Evolutionary conservation across 2,797 vertebrate species (phyloP), one percentile per base, ranked within the genome.

Genomic region (Rhinoraja longicauda): DNA sequence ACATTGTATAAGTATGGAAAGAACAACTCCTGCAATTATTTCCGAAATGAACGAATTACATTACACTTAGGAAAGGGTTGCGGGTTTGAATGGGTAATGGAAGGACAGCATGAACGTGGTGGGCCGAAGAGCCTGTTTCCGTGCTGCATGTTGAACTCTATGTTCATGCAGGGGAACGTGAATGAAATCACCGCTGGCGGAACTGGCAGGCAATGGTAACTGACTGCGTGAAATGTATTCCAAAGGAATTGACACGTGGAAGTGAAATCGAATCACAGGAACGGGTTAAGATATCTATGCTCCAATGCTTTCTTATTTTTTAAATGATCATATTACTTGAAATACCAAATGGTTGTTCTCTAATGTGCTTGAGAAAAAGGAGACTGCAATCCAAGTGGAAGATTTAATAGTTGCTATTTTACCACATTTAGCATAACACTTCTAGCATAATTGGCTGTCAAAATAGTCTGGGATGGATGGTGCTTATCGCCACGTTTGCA

Each of bases 291-390:
- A 36, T 67, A 88, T 88, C 36, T 88, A 67, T 36, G 24, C 17
- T 67, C 84, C n/a, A 67, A 10, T 64, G 32, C 15, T 32, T 88
- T 67, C 62, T 21, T 26, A 84, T 86, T 86, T 53, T 64, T 86
- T 86, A 32, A 88, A 88, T 88, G 84, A 88, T 67, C 62, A 88
- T 32, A n/a, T 88, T 64, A 62, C 88, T 62, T 67, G 62, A 88
- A 88, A 36, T 36, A 32, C 3, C 36, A 67, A 10, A 19, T 67
- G 84, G 32, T 88, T 36, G 59, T 88, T 88, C n/a, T 67, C 8
- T 9, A 64, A 67, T 7, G 19, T 67, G n/a, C 62, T 24, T 88
- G 84, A 88, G 62, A 88, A 67, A 88, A 67, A 9, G 59, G n/a
- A 36, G 62, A 67, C 15, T 62, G 36, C 84, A 88, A 67, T 88